phyloP scores from a whole-genome alignment of 2,797 vertebrate species.

The Falco columbarius region DNA sequence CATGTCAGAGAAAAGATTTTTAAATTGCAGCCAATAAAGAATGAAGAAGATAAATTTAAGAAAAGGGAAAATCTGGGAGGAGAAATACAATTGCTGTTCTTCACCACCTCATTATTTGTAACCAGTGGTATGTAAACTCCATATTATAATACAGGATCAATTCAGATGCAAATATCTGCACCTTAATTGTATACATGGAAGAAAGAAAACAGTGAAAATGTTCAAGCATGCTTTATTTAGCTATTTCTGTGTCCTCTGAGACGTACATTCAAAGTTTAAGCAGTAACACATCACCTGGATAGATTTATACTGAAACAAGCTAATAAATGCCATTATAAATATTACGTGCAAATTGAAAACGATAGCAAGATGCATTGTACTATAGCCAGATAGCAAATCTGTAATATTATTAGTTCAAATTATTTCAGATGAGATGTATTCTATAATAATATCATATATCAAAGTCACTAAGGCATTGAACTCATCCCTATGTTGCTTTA shows the following conservation, averaged over 20 bases:
- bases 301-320: conserved; percentile 50
- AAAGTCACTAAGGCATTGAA: neutral
- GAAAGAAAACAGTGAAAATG: conserved; percentile 64
- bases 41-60: neutral
- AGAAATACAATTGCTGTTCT: conserved; percentile 38
- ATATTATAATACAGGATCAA: conserved; percentile 59
- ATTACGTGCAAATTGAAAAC: conserved; percentile 31
- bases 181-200: conserved; percentile 63
- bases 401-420: conserved; percentile 14
- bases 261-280: conserved; percentile 31
- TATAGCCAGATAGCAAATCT: conserved; percentile 36
- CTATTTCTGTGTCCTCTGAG: conserved; percentile 19
- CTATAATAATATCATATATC: neutral
- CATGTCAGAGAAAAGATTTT: conserved; percentile 20
- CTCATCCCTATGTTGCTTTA: neutral
- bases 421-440: conserved; percentile 13
- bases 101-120: conserved; percentile 63
- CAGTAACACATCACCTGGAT: neutral
- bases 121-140: conserved; percentile 59
- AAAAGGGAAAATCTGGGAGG: conserved; percentile 38
- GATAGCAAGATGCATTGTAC: neutral
- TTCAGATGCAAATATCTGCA: conserved; percentile 76
- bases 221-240: conserved; percentile 42
- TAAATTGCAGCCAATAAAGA: conserved; percentile 37
- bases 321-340: conserved; percentile 32